Base-by-base conservation (phyloP, 30 jellyfish, hydroid and myxozoan genomes). In the Turritopsis rubra region DNA sequence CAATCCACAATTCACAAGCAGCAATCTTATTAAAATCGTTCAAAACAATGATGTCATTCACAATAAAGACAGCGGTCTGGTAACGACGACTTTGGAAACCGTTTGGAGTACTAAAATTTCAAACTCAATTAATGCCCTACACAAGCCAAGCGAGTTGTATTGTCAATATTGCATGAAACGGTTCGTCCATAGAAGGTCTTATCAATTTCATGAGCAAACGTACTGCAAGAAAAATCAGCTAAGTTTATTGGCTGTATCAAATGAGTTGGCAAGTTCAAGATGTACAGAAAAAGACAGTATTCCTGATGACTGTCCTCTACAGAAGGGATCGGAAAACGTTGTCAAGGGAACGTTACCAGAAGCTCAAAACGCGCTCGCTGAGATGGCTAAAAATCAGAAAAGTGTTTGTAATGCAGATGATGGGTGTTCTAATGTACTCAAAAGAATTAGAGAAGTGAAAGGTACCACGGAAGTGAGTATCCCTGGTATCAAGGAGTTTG, bases 81-180 rank as follows among this genome's bases (percentile, higher is more conserved):
- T n/a, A n/a, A n/a, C n/a, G n/a, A n/a, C n/a, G n/a, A n/a, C n/a
- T n/a, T n/a, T n/a, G n/a, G 73, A 0, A 60, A 60, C 73, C 73
- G 19, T 0, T n/a, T n/a, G n/a, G n/a, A n/a, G n/a, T n/a, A n/a
- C n/a, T n/a, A n/a, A n/a, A n/a, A n/a, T n/a, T n/a, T n/a, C n/a
- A n/a, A n/a, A n/a, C n/a, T n/a, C n/a, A n/a, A n/a, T n/a, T n/a
- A n/a, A n/a, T n/a, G n/a, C n/a, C n/a, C n/a, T n/a, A n/a, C n/a
- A n/a, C n/a, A n/a, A n/a, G n/a, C n/a, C n/a, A n/a, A n/a, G 17
- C 30, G 77, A 23, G 77, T 68, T 68, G 77, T 68, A 68, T 68
- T 68, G 77, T 68, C 28, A 68, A 7, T 68, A 68, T 22, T 68
- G 77, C 77, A 27, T 9, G 23, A 68, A 68, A 19, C 28, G 17